Evolutionary conservation across 2,797 vertebrate species (phyloP).

Genomic region (Falco naumanni): DNA sequence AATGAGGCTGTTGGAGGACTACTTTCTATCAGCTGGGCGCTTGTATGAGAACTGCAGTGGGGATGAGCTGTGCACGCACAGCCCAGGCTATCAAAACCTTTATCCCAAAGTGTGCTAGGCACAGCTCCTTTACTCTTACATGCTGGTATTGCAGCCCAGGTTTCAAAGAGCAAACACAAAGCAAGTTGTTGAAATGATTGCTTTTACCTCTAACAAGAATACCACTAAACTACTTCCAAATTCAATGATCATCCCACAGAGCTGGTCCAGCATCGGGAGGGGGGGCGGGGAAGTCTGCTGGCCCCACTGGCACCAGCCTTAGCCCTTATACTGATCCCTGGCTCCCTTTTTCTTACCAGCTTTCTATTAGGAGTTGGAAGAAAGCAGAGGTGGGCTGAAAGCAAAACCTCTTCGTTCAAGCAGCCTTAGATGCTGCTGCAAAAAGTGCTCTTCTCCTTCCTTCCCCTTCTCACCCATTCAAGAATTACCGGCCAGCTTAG

Average conservation of each 20-base stretch:
- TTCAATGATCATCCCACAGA: background rate
- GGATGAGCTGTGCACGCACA: background rate
- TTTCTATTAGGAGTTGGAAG: background rate
- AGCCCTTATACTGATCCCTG: background rate
- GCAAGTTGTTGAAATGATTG: background rate
- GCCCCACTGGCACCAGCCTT: background rate
- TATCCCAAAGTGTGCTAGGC: background rate
- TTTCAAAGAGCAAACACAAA: background rate
- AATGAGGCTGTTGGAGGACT: background rate
- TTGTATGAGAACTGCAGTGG: background rate
- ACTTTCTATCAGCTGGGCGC: slow-evolving; percentile 29
- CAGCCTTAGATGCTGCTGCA: background rate
- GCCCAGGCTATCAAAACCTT: background rate
- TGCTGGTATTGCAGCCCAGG: background rate
- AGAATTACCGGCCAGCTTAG: background rate
- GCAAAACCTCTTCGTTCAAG: background rate
- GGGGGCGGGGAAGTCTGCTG: background rate
- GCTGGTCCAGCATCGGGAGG: background rate
- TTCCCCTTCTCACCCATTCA: background rate
- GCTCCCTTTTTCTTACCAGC: background rate
- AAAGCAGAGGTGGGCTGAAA: background rate
- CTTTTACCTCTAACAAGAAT: background rate
- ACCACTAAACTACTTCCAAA: background rate
- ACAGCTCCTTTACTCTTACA: background rate
- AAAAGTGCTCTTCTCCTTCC: background rate